Conservation (phyloP, 1,140 invertebrate species). For the Drosophila chauvacae region DNA sequence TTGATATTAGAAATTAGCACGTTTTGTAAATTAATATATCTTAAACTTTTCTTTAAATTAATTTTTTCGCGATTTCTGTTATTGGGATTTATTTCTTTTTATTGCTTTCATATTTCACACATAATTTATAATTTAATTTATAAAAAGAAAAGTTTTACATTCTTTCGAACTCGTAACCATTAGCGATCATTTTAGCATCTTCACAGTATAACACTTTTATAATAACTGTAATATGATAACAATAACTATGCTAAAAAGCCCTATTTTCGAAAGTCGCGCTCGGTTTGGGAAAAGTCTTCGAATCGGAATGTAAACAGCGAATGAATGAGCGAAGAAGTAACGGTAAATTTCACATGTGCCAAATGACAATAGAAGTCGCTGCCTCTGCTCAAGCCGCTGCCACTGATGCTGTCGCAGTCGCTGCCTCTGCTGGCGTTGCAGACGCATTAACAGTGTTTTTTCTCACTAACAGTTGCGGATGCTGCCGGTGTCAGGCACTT, state of each 20-base stretch:
- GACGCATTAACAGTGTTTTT: conserved; percentile 43
- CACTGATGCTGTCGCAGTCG: conserved; percentile 16
- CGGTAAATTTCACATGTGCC: conserved; percentile 80
- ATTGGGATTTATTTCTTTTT: neutral
- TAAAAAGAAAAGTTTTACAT: neutral
- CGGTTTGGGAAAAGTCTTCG: conserved; percentile 61
- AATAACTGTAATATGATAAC: neutral
- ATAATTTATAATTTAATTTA: neutral
- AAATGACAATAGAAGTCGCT: conserved; percentile 75
- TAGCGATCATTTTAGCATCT: neutral
- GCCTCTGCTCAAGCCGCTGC: conserved; percentile 24
- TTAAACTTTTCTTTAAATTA: neutral
- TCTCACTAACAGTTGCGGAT: conserved; percentile 56
- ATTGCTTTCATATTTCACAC: neutral
- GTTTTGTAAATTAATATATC: neutral
- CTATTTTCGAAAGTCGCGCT: conserved; percentile 47
- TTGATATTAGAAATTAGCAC: neutral
- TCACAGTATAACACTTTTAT: neutral
- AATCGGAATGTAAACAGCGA: conserved; percentile 79
- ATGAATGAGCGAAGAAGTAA: conserved; percentile 80
- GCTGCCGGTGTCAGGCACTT: conserved; percentile 38
- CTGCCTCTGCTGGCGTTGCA: conserved; percentile 22
- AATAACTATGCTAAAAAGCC: neutral
- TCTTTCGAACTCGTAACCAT: neutral
- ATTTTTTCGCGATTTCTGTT: neutral